A percentile compares a stretch with the other conserved stretches of the same genome.
Evolutionary conservation across 35 echinoderm and acorn worm species (phyloP).

Genomic region (Heliocidaris tuberculata): DNA sequence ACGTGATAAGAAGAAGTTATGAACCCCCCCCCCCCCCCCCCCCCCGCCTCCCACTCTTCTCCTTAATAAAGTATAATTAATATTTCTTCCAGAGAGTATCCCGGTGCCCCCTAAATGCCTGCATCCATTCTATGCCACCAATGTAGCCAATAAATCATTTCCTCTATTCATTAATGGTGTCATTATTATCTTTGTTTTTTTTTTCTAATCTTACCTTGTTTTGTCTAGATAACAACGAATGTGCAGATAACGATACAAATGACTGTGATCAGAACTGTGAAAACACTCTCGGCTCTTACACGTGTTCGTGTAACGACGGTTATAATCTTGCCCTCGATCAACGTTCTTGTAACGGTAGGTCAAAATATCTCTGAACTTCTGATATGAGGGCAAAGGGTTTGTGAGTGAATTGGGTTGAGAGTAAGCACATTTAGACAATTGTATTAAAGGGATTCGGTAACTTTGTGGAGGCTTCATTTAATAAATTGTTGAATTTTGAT

Average conservation of each 20-base stretch:
- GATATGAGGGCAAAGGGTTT: no score
- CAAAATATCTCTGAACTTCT: not conserved
- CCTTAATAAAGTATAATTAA: not conserved
- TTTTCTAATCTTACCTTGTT: not conserved
- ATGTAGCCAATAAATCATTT: not conserved
- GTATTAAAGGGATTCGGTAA: no score
- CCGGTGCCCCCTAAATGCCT: not conserved
- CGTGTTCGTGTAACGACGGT: slow-evolving; percentile 19
- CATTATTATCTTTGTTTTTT: not conserved
- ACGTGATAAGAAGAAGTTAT: not conserved
- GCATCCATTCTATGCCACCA: not conserved
- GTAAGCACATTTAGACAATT: no score
- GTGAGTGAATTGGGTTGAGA: no score
- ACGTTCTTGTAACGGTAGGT: not conserved
- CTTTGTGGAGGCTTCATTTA: no score
- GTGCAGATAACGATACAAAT: not conserved
- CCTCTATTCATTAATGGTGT: no score
- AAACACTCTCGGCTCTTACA: not conserved
- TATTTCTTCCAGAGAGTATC: no score
- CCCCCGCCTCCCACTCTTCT: no score
- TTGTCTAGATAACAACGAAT: slow-evolving; percentile 10
- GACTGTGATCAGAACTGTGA: not conserved
- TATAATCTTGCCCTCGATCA: not conserved
- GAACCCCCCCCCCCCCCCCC: not conserved
- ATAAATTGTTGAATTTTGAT: no score